Conservation (phyloP, 1,140 invertebrate species). For the Platyscapa corneri region DNA sequence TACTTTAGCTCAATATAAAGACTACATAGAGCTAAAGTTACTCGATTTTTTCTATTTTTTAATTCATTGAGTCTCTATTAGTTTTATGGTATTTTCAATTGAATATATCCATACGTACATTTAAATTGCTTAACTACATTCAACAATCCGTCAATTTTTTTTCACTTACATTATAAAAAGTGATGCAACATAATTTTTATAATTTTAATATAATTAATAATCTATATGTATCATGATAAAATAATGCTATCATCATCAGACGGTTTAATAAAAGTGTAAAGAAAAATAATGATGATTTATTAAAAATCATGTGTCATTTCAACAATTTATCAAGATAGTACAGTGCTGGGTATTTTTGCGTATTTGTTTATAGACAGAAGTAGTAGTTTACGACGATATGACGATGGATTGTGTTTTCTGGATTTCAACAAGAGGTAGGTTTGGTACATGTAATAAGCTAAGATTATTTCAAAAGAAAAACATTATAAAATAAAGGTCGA, state of each 20-base stretch:
- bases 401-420: neutral
- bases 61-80: too few relatives aligned
- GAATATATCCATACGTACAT: too few relatives aligned
- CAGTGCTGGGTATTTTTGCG: neutral
- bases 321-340: neutral
- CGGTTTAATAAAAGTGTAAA: neutral
- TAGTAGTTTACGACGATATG: neutral
- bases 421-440: neutral
- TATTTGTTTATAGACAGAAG: neutral
- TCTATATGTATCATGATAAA: neutral
- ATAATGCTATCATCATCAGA: neutral
- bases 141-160: too few relatives aligned
- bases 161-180: too few relatives aligned
- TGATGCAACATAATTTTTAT: too few relatives aligned
- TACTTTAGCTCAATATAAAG: neutral
- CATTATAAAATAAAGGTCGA: neutral
- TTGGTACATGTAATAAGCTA: neutral
- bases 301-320: neutral
- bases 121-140: too few relatives aligned
- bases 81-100: too few relatives aligned
- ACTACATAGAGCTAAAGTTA: neutral
- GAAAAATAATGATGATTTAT: neutral
- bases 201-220: neutral
- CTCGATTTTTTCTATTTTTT: neutral
- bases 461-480: neutral